A percentile compares a stretch with the other conserved stretches of the same genome.
phyloP scores from a whole-genome alignment of 2,888 invertebrate genomes.

The Willowsia nigromaculata region DNA sequence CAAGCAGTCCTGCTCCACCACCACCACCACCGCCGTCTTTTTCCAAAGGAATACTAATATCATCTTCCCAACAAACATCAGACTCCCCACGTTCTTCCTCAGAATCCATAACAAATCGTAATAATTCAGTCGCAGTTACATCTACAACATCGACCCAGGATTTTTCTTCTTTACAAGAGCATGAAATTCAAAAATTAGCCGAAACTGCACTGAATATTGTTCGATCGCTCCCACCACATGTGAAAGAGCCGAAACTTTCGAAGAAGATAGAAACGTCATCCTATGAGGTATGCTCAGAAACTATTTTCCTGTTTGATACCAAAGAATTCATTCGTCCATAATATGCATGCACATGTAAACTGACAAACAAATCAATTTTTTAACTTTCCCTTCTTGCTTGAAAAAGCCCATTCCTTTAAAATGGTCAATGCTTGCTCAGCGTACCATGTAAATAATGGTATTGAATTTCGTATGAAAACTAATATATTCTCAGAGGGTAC shows the following conservation, averaged over 20 bases:
- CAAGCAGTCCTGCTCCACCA: conserved; percentile 58
- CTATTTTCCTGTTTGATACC: background rate
- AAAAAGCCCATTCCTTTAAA: conserved; percentile 30
- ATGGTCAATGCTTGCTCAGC: conserved; percentile 57
- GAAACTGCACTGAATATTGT: conserved; percentile 76
- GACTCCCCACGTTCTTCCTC: conserved; percentile 68
- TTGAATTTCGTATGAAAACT: conserved; percentile 51
- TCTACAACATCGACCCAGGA: conserved; percentile 50
- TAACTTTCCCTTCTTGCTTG: background rate
- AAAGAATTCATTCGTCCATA: conserved; percentile 14
- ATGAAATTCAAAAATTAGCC: conserved; percentile 76
- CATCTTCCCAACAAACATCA: conserved; percentile 45
- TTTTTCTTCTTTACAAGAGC: conserved; percentile 77
- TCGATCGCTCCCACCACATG: conserved; percentile 70
- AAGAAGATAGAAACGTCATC: conserved; percentile 72
- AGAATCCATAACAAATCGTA: conserved; percentile 69
- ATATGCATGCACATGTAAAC: conserved; percentile 47
- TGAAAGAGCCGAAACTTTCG: conserved; percentile 76
- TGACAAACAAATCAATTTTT: conserved; percentile 69
- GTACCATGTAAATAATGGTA: conserved; percentile 49
- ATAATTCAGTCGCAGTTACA: conserved; percentile 57
- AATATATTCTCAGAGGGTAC: conserved; percentile 66
- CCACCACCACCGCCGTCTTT: conserved; percentile 13
- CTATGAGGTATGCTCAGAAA: conserved; percentile 59
- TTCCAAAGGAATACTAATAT: conserved; percentile 31